These are phyloP conservation scores for Bathynomus jamesi DNA, from an alignment of 1,140 invertebrate genomes.

Conservation along the genomic window DNA sequence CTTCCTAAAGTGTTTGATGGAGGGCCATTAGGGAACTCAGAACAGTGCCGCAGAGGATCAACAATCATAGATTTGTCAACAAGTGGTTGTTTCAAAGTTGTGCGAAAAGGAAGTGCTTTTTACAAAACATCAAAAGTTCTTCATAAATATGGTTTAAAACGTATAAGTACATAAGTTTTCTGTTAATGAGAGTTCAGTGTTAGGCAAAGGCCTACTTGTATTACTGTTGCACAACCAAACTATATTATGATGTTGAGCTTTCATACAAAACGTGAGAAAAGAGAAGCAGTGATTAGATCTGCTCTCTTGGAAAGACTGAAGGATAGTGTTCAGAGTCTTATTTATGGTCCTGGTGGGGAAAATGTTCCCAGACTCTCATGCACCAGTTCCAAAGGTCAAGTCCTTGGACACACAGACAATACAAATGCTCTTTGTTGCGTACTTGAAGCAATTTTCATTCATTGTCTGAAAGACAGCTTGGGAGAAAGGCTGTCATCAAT, in stretches of 20 bases:
- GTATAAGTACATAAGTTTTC: not conserved
- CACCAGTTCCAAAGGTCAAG: constrained; percentile 6
- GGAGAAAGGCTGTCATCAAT: constrained; percentile 66
- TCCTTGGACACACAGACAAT: constrained; percentile 31
- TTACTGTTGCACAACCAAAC: too few relatives aligned
- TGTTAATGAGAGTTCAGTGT: too few relatives aligned
- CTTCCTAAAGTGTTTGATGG: constrained; percentile 76
- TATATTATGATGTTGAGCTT: constrained; percentile 15
- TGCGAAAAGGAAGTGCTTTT: constrained; percentile 64
- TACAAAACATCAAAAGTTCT: constrained; percentile 50
- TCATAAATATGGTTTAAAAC: constrained; percentile 42
- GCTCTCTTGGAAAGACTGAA: constrained; percentile 17
- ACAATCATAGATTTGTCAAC: constrained; percentile 82
- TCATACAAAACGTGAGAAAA: constrained; percentile 14
- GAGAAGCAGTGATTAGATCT: constrained; percentile 21
- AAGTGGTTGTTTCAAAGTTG: constrained; percentile 60
- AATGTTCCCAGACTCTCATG: not conserved
- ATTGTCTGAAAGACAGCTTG: constrained; percentile 81
- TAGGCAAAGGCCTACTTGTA: too few relatives aligned
- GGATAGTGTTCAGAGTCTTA: constrained; percentile 29
- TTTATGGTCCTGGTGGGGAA: constrained; percentile 9
- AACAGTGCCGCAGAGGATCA: constrained; percentile 61
- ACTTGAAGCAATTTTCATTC: constrained; percentile 79
- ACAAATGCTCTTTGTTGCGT: constrained; percentile 64
- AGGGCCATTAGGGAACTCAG: constrained; percentile 53